Conservation (phyloP, 2,888 invertebrate species). For the Tenthredo notha region DNA sequence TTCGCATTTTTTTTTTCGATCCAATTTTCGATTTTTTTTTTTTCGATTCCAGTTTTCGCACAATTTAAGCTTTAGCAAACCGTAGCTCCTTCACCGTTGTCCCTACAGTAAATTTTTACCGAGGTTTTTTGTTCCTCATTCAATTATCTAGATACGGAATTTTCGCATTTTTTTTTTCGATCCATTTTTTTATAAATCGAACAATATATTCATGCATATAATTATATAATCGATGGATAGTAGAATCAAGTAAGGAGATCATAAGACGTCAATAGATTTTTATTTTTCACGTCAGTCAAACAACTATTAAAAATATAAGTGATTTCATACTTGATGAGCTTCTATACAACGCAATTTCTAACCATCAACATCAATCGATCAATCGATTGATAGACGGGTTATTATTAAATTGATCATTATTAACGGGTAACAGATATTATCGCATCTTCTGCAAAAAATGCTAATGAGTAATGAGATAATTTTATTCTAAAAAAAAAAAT, state of each 20-base stretch:
- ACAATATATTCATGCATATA: not conserved
- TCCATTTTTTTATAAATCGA: not conserved
- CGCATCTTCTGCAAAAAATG: not conserved
- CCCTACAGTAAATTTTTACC: too few relatives aligned
- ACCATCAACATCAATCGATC: not conserved
- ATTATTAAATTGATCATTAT: conserved; percentile 26
- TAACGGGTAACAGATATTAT: not conserved
- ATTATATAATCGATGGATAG: not conserved
- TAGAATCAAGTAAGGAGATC: not conserved
- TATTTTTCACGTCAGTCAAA: conserved; percentile 17
- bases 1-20: too few relatives aligned
- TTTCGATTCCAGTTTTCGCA: too few relatives aligned
- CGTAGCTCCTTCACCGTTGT: too few relatives aligned
- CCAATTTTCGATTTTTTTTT: too few relatives aligned
- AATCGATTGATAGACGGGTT: not conserved
- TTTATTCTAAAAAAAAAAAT: not conserved
- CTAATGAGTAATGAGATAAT: not conserved
- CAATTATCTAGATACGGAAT: too few relatives aligned
- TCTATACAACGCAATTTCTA: not conserved
- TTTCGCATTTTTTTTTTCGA: not conserved
- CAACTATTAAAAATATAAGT: not conserved
- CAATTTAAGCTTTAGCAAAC: too few relatives aligned
- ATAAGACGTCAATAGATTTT: not conserved
- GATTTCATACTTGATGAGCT: not conserved
- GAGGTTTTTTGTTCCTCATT: too few relatives aligned